These are phyloP conservation scores for Anthopleura sola DNA, from an alignment of 64 coral and sea anemone species.

Conservation along the genomic window DNA sequence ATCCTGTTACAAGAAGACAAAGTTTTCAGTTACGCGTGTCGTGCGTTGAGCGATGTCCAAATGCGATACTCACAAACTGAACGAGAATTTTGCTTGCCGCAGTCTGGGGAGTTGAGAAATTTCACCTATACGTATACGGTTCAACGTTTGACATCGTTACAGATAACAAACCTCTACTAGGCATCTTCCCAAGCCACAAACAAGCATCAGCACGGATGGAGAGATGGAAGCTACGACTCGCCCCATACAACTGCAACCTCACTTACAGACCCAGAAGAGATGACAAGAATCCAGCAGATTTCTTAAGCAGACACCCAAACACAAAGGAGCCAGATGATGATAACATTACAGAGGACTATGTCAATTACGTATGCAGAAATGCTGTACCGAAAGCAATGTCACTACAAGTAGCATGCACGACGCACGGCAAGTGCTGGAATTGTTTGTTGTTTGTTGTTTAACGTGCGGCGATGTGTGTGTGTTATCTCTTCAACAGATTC, in stretches of 20 bases:
- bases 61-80: conserved; percentile 67
- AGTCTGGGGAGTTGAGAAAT: conserved; percentile 36
- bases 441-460: no score
- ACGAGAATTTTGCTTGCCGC: conserved; percentile 73
- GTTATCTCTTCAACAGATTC: no score
- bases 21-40: background rate
- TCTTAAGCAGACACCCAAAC: no score
- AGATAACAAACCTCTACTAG: conserved; percentile 60
- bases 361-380: no score
- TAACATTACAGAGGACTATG: no score
- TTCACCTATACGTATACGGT: conserved; percentile 62
- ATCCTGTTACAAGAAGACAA: conserved; percentile 14
- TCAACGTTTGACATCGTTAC: conserved; percentile 50
- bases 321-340: no score
- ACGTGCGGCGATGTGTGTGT: no score
- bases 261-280: conserved; percentile 28
- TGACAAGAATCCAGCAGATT: background rate
- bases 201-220: conserved; percentile 26
- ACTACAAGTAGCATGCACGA: no score
- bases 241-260: conserved; percentile 30
- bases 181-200: conserved; percentile 61
- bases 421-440: no score
- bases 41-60: conserved; percentile 45
- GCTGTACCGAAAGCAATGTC: no score
- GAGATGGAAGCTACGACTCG: conserved; percentile 16